phyloP scores from a whole-genome alignment of 2,113 vertebrate genomes.

The Acinonyx jubatus region DNA sequence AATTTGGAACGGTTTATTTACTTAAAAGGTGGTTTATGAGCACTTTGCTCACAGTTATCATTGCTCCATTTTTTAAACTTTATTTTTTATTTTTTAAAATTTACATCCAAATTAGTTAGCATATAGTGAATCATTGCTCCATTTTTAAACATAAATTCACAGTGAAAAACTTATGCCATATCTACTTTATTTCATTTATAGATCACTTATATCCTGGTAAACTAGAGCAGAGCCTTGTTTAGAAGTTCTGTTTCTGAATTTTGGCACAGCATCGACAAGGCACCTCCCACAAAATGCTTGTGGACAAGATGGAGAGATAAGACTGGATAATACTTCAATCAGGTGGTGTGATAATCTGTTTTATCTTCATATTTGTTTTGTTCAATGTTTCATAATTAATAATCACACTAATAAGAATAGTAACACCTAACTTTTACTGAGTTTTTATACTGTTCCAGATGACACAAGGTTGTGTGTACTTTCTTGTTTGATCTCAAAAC shows the following conservation, averaged over 20 bases:
- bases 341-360: background rate
- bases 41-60: background rate
- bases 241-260: background rate
- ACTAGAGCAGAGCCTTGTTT: background rate
- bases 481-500: background rate
- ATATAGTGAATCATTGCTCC: background rate
- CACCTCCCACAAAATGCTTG: background rate
- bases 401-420: background rate
- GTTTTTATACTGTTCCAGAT: background rate
- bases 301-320: background rate
- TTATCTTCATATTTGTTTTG: background rate
- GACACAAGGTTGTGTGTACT: background rate
- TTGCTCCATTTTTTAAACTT: background rate
- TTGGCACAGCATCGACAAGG: background rate
- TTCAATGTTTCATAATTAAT: background rate
- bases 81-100: too few relatives aligned
- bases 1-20: background rate
- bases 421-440: background rate
- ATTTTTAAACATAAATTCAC: slow-evolving; percentile 1
- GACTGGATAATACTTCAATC: background rate
- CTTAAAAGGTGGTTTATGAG: slow-evolving; percentile 12
- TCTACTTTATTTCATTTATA: background rate
- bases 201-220: background rate
- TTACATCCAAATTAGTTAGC: too few relatives aligned
- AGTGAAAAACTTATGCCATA: background rate